Percentiles rank a stretch among this genome's conserved stretches.
Evolutionary conservation across 2,113 vertebrate genomes (phyloP).

Genomic region (Elachura formosa): DNA sequence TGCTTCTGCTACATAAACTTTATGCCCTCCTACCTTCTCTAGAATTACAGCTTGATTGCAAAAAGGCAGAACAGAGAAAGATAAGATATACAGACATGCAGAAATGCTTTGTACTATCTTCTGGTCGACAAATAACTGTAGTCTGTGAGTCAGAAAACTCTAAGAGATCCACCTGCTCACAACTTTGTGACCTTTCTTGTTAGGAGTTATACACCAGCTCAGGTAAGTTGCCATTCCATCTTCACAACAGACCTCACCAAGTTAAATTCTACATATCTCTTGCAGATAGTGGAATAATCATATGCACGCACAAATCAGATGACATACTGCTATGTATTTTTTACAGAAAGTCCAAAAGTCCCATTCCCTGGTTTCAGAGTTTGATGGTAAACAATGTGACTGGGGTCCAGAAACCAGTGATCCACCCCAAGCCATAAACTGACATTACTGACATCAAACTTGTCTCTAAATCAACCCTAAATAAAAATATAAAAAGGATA

Average conservation of each 20-base stretch:
- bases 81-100: not conserved
- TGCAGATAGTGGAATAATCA: not conserved
- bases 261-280: not conserved
- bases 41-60: not conserved
- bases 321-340: not conserved
- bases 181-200: not conserved
- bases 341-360: not conserved
- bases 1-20: not conserved
- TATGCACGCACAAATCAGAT: not conserved
- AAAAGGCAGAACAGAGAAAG: not conserved
- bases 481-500: not conserved
- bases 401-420: not conserved
- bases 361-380: not conserved
- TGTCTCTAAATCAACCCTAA: not conserved
- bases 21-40: not conserved
- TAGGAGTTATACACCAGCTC: not conserved
- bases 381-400: not conserved
- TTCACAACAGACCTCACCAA: not conserved
- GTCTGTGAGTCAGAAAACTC: not conserved
- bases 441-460: not conserved
- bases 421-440: not conserved
- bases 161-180: not conserved
- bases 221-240: not conserved
- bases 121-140: not conserved
- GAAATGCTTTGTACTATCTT: not conserved